Evolutionary conservation across 2,113 vertebrate species (phyloP).

Genomic region (Phalacrocorax aristotelis): DNA sequence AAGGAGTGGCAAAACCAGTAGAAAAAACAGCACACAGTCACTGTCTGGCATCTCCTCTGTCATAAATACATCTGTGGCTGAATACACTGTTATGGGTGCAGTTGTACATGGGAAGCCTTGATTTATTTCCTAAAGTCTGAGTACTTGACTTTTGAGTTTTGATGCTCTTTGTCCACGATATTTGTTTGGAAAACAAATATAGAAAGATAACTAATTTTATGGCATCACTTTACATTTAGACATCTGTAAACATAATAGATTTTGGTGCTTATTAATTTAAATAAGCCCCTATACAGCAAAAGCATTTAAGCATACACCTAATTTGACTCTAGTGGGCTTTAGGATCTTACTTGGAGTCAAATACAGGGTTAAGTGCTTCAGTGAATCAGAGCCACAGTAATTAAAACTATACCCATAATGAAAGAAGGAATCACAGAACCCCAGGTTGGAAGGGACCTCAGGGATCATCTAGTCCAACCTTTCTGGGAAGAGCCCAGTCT

Average conservation of each 20-base stretch:
- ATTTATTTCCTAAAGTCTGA: background rate
- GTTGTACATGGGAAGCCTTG: background rate
- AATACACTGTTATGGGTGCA: background rate
- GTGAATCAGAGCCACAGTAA: background rate
- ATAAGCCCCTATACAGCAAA: background rate
- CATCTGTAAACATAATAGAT: background rate
- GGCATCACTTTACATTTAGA: background rate
- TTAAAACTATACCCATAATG: background rate
- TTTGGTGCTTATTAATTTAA: background rate
- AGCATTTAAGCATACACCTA: background rate
- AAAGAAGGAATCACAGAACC: background rate
- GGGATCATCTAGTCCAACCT: too few relatives aligned
- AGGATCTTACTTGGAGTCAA: background rate
- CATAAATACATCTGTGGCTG: fast-evolving
- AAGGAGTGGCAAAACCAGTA: background rate
- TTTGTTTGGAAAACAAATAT: background rate
- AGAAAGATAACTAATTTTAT: background rate
- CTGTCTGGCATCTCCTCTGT: background rate
- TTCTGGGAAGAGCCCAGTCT: too few relatives aligned
- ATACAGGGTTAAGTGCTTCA: background rate
- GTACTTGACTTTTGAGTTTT: background rate
- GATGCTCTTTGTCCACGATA: background rate
- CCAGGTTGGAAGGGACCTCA: too few relatives aligned
- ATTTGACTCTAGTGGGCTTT: background rate
- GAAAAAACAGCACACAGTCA: background rate